phyloP scores from a whole-genome alignment of 2,113 vertebrate species.

The Tragelaphus scriptus region DNA sequence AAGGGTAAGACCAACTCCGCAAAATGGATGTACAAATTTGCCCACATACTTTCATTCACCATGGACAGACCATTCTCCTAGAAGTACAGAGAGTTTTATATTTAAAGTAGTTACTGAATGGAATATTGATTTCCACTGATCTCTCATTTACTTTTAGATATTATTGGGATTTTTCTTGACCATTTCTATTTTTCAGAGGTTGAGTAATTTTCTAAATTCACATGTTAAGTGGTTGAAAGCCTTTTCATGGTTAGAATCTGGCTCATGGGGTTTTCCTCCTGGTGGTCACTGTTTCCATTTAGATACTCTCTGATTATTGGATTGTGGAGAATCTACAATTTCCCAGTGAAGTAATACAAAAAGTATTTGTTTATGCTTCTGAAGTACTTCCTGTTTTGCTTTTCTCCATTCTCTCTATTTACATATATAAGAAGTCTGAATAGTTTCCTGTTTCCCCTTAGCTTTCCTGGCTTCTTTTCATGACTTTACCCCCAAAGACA shows the following conservation, averaged over 20 bases:
- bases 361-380: not conserved
- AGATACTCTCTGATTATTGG: not conserved
- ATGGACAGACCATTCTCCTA: not conserved
- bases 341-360: not conserved
- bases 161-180: not conserved
- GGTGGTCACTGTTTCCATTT: conserved; percentile 31
- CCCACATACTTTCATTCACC: not conserved
- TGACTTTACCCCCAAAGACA: not conserved
- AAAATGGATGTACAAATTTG: not conserved
- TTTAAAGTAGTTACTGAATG: not conserved
- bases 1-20: not conserved
- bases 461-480: not conserved
- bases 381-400: conserved; percentile 22
- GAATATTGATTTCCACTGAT: not conserved
- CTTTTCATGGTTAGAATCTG: not conserved
- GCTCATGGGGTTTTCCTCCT: not conserved
- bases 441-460: not conserved
- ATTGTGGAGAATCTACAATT: not conserved
- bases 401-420: not conserved
- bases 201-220: not conserved
- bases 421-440: not conserved
- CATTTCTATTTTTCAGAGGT: not conserved
- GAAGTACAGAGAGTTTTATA: not conserved
- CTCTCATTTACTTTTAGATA: not conserved
- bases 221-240: not conserved